Evolutionary conservation across 2,113 vertebrate genomes (phyloP).

Genomic region (Spermophilus dauricus): DNA sequence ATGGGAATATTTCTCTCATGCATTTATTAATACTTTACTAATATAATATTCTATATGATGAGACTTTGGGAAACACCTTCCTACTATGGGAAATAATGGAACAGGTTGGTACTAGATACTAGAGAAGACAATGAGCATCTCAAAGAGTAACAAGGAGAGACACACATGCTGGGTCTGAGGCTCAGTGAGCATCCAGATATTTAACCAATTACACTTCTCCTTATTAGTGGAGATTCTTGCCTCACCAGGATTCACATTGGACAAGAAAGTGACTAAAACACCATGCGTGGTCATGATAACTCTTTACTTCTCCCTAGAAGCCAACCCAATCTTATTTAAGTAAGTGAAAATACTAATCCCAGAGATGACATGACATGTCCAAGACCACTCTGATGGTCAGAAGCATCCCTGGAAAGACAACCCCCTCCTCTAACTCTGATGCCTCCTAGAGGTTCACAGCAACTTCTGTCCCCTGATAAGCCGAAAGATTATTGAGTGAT

Average conservation of each 20-base stretch:
- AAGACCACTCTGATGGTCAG: neutral
- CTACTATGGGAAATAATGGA: neutral
- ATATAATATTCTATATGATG: neutral
- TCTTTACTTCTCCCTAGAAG: neutral
- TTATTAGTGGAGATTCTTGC: neutral
- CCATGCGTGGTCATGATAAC: accelerated
- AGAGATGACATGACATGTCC: neutral
- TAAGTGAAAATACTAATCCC: neutral
- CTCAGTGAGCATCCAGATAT: neutral
- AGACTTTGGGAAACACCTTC: neutral
- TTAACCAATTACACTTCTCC: neutral
- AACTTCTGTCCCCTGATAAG: neutral
- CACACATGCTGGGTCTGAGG: neutral
- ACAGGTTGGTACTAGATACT: neutral
- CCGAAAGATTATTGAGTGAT: neutral
- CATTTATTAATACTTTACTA: neutral
- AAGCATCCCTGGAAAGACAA: neutral
- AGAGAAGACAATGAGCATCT: neutral
- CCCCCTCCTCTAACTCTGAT: neutral
- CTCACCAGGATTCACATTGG: neutral
- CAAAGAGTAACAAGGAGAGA: neutral
- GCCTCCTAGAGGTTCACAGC: neutral
- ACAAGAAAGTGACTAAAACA: neutral
- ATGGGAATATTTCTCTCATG: neutral
- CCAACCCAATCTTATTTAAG: neutral